Percentiles rank a stretch among this genome's conserved stretches.
Evolutionary conservation across 1,140 invertebrate species (phyloP).

Genomic region (Periplaneta americana): DNA sequence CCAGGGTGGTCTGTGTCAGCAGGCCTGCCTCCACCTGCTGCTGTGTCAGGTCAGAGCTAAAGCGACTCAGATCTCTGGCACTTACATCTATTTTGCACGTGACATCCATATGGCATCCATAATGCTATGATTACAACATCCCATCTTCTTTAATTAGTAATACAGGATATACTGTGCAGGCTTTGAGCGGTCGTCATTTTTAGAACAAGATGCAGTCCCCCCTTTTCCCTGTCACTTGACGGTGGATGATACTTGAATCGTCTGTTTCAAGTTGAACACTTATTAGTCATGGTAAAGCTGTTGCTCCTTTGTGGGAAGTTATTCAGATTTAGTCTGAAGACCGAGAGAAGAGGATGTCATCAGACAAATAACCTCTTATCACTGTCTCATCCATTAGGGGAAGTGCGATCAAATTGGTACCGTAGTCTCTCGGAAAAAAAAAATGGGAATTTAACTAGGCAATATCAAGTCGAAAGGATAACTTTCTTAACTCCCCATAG

Average conservation of each 20-base stretch:
- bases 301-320: too few relatives aligned
- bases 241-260: neutral
- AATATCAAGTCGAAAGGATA: too few relatives aligned
- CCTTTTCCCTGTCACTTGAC: neutral
- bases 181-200: neutral
- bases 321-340: too few relatives aligned
- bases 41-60: neutral
- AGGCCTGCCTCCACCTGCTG: neutral
- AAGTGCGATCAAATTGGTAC: too few relatives aligned
- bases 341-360: too few relatives aligned
- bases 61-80: neutral
- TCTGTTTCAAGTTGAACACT: neutral
- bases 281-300: too few relatives aligned
- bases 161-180: too few relatives aligned
- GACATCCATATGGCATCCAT: neutral
- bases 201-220: neutral
- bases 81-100: neutral
- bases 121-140: neutral
- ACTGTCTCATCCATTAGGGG: too few relatives aligned
- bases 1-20: neutral
- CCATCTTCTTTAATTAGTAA: neutral
- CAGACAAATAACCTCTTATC: too few relatives aligned
- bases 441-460: too few relatives aligned
- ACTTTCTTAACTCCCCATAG: too few relatives aligned
- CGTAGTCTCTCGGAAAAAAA: too few relatives aligned